These are phyloP conservation scores for Beaufortia kweichowensis DNA, from an alignment of 2,113 vertebrate species.

Conservation along the genomic window DNA sequence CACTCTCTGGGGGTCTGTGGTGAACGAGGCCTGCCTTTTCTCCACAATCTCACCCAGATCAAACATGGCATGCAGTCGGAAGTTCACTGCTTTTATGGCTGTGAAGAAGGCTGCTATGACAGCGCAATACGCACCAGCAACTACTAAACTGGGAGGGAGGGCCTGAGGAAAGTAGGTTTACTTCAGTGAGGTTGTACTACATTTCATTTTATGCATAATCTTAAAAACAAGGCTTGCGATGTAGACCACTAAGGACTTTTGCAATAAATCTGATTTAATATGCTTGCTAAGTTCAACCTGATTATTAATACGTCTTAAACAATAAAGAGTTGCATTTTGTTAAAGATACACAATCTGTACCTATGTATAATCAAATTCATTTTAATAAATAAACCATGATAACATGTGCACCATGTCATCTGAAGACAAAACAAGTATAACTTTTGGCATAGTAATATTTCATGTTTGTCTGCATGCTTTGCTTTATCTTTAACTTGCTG, in stretches of 20 bases:
- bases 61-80: constrained; percentile 87
- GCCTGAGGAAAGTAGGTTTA: constrained; percentile 68
- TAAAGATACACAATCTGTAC: too few relatives aligned
- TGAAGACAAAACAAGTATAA: background rate
- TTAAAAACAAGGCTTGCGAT: background rate
- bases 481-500: background rate
- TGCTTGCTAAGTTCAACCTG: background rate
- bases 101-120: constrained; percentile 85
- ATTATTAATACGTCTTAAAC: background rate
- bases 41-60: constrained; percentile 89
- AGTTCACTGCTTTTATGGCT: constrained; percentile 85
- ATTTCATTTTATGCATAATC: background rate
- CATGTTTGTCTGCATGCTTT: constrained; percentile 11
- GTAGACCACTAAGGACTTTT: background rate
- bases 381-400: too few relatives aligned
- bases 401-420: too few relatives aligned
- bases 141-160: constrained; percentile 81
- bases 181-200: background rate
- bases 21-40: constrained; percentile 80
- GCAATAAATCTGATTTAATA: background rate
- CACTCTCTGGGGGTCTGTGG: constrained; percentile 70
- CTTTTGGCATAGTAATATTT: background rate
- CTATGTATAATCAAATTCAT: too few relatives aligned
- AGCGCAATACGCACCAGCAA: constrained; percentile 82
- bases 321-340: too few relatives aligned